Conservation (phyloP, 2,797 vertebrate genomes). For the Lutjanus argentimaculatus region DNA sequence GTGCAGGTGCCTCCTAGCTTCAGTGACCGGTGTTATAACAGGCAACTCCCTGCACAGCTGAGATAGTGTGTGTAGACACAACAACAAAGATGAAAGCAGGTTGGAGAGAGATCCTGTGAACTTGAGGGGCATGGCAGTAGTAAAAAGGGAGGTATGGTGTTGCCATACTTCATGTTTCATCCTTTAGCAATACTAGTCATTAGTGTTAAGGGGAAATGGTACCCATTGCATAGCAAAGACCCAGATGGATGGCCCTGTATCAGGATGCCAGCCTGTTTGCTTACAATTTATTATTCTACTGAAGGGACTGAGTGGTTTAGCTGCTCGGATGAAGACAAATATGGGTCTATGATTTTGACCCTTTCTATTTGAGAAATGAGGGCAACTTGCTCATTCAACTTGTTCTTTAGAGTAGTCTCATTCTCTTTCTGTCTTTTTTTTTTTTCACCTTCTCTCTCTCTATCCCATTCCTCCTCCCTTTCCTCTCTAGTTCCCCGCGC, state of each 20-base stretch:
- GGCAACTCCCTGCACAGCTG: slow-evolving; percentile 66
- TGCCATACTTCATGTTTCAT: slow-evolving; percentile 48
- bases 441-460: not conserved
- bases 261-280: slow-evolving; percentile 42
- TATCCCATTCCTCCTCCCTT: slow-evolving; percentile 15
- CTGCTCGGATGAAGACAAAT: slow-evolving; percentile 60
- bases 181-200: slow-evolving; percentile 36
- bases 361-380: slow-evolving; percentile 55
- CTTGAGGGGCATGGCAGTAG: slow-evolving; percentile 32
- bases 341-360: slow-evolving; percentile 50
- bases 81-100: slow-evolving; percentile 71
- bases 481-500: slow-evolving; percentile 55
- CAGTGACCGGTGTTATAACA: slow-evolving; percentile 43
- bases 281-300: slow-evolving; percentile 58
- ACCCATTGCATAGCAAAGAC: slow-evolving; percentile 10
- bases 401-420: slow-evolving; percentile 35
- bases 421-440: slow-evolving; percentile 18
- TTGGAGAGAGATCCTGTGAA: slow-evolving; percentile 43
- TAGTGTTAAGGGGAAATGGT: slow-evolving; percentile 41
- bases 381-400: slow-evolving; percentile 28
- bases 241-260: slow-evolving; percentile 47
- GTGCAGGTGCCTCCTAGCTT: slow-evolving; percentile 52
- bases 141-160: slow-evolving; percentile 42
- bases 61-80: slow-evolving; percentile 69
- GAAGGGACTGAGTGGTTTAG: slow-evolving; percentile 38